Conservation (phyloP, 2,797 vertebrate species). For the Rhinoraja longicauda region DNA sequence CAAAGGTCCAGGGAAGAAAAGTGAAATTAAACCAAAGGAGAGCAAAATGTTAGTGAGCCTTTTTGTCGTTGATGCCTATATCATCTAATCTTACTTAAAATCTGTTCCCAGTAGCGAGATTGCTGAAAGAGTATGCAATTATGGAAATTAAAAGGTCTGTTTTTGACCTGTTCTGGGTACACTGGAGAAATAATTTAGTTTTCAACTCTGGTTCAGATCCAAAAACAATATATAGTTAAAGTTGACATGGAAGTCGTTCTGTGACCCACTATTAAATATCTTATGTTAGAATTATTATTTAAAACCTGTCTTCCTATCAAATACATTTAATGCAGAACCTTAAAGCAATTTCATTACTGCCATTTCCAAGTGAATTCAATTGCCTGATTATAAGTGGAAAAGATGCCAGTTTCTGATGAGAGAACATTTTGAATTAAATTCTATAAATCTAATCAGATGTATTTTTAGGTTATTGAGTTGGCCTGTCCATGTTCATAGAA, state of each 20-base stretch:
- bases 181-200: not conserved
- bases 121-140: not conserved
- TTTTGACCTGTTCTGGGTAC: not conserved
- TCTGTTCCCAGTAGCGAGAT: not conserved
- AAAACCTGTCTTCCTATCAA: not conserved
- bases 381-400: not conserved
- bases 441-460: constrained; percentile 3
- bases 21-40: not conserved
- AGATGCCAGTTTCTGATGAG: not conserved
- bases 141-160: not conserved
- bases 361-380: not conserved
- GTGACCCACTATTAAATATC: not conserved
- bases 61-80: not conserved
- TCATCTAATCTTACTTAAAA: not conserved
- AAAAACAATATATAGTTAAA: not conserved
- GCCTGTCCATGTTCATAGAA: not conserved
- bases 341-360: not conserved
- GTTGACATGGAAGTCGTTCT: not conserved
- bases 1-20: not conserved
- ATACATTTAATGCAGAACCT: not conserved
- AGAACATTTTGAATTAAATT: not conserved
- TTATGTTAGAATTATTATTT: not conserved
- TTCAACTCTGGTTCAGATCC: not conserved
- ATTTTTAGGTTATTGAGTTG: not conserved
- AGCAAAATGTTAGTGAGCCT: not conserved